Percentiles rank a stretch among this genome's conserved stretches.
These are phyloP conservation scores for Ciconia boyciana DNA, from an alignment of 2,113 vertebrate species.

Conservation along the genomic window DNA sequence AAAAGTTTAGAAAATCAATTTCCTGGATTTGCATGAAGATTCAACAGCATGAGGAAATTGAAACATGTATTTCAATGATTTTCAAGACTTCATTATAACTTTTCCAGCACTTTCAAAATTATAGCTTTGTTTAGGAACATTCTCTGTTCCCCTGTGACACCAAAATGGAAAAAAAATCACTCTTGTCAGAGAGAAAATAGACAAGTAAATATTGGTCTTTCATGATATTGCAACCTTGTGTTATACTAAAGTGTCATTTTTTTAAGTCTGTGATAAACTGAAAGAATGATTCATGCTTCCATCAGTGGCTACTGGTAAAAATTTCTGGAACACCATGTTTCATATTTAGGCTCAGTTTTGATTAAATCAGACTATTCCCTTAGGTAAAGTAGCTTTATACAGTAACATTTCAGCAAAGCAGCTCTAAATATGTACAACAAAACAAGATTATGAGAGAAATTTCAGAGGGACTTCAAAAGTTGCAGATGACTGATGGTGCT, in stretches of 20 bases:
- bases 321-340: background rate
- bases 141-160: background rate
- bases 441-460: background rate
- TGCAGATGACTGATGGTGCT: background rate
- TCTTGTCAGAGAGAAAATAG: background rate
- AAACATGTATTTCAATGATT: background rate
- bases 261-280: background rate
- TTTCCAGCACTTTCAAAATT: background rate
- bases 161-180: background rate
- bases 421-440: background rate
- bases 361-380: background rate
- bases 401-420: background rate
- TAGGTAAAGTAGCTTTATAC: background rate
- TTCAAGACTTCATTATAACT: background rate
- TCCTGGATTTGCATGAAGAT: background rate
- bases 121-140: background rate
- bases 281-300: background rate
- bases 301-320: background rate
- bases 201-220: background rate
- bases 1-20: background rate
- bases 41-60: background rate
- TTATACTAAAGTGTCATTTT: background rate
- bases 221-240: background rate
- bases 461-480: background rate
- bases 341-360: background rate